Evolutionary conservation across 1,140 invertebrate genomes (phyloP).

Genomic region (Phymastichus coffea): DNA sequence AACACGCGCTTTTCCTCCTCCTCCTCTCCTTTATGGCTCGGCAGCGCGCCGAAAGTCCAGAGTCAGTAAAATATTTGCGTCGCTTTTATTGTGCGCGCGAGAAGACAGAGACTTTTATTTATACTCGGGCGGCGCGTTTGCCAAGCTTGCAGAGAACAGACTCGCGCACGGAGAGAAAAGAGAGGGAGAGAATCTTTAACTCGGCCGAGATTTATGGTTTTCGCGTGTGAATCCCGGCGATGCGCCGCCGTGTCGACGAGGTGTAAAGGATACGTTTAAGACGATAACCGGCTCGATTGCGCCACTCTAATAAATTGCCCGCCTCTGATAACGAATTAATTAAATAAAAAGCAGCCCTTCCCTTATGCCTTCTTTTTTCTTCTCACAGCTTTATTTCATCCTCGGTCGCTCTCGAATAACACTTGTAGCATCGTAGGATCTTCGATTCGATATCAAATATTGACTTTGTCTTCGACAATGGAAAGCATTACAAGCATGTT

Average conservation of each 20-base stretch:
- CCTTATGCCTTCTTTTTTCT: too few relatives aligned
- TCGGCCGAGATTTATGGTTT: conserved; percentile 12
- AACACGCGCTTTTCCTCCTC: neutral
- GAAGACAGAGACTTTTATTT: conserved; percentile 11
- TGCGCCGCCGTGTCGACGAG: neutral
- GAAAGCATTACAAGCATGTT: too few relatives aligned
- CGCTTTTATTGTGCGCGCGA: neutral
- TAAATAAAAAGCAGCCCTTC: too few relatives aligned
- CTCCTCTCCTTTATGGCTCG: conserved; percentile 10
- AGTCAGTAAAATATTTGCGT: conserved; percentile 20
- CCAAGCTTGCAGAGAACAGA: too few relatives aligned
- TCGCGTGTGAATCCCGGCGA: conserved; percentile 13
- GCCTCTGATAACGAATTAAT: too few relatives aligned
- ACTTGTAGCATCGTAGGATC: too few relatives aligned
- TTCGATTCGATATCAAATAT: too few relatives aligned
- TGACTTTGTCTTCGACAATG: too few relatives aligned
- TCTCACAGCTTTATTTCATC: too few relatives aligned
- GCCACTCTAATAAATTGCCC: neutral
- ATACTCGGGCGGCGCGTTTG: neutral
- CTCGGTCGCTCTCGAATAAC: too few relatives aligned
- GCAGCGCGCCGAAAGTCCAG: neutral
- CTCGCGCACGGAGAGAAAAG: too few relatives aligned
- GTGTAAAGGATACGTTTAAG: conserved; percentile 1
- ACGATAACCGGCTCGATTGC: too few relatives aligned
- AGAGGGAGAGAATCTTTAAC: conserved; percentile 5